phyloP scores from a whole-genome alignment of 2,797 vertebrate genomes.

The Naso thynnoides region DNA sequence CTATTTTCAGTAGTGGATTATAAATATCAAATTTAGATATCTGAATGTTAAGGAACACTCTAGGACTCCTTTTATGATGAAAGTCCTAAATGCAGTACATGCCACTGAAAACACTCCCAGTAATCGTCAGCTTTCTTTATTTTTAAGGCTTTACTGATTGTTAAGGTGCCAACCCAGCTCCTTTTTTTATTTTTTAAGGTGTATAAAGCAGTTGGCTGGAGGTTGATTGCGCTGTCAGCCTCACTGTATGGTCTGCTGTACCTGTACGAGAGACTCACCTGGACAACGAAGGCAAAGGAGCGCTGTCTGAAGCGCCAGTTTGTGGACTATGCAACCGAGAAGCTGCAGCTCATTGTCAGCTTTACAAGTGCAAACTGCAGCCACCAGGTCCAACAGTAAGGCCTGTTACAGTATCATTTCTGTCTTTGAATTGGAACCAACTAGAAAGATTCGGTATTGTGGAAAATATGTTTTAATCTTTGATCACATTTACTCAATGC shows the following conservation, averaged over 20 bases:
- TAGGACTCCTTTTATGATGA: too few relatives aligned
- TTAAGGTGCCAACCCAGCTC: neutral
- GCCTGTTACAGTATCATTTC: conserved; percentile 24
- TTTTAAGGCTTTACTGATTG: too few relatives aligned
- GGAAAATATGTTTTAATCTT: neutral
- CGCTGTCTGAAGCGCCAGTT: conserved; percentile 95
- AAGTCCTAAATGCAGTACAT: neutral
- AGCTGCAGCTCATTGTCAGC: conserved; percentile 94
- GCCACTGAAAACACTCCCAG: neutral
- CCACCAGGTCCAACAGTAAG: conserved; percentile 98
- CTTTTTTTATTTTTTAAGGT: conserved; percentile 79
- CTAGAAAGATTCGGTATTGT: too few relatives aligned
- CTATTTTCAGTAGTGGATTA: too few relatives aligned
- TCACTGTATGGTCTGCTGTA: conserved; percentile 93
- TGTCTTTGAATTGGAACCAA: neutral
- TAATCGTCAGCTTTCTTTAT: neutral
- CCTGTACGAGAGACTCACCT: conserved; percentile 93
- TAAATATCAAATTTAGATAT: neutral
- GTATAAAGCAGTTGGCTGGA: conserved; percentile 94
- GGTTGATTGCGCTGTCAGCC: conserved; percentile 88
- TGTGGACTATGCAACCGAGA: conserved; percentile 94
- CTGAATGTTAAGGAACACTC: neutral
- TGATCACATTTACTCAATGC: too few relatives aligned
- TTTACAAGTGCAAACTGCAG: conserved; percentile 97
- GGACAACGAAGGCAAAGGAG: conserved; percentile 96